Evolutionary conservation across 1,140 invertebrate genomes (phyloP), one percentile per base, ranked within the genome.

Genomic region (Drepana arcuata): DNA sequence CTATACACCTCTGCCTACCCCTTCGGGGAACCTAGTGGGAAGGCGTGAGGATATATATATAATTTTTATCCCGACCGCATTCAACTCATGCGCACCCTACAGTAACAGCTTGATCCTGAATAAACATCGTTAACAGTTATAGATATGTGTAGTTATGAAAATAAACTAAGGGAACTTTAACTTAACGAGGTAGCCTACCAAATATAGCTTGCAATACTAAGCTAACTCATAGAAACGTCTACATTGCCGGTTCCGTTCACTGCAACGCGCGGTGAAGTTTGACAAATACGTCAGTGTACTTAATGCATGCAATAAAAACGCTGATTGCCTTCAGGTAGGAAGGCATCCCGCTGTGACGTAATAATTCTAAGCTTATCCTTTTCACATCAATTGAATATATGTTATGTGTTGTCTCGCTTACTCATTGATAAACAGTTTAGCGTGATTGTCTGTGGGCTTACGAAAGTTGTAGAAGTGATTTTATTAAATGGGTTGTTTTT

Each of bases 81-180:
- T n/a, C n/a, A 42, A 41, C 15, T 2, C 16, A 46, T 75, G 62
- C 68, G 50, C 43, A 51, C 56, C 30, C 13, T 12, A 49, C 27
- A 42, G 38, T 52, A 71, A 62, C 61, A 58, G 73, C 67, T 81
- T 81, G n/a, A n/a, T n/a, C n/a, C n/a, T n/a, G 70, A 78, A 81
- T 81, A 81, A 81, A 81, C 75, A 77, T 80, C 71, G 77, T 81
- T 81, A 81, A 78, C 77, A 72, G 70, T 81, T 73, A 81, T 81
- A 78, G 75, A 81, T 81, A 73, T 57, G 65, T 59, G 67, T 80
- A 72, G 66, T 81, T 81, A 78, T 68, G 71, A 74, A 80, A 81
- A 81, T 78, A 78, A 78, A 81, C 65, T 56, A 78, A 78, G 65
- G 70, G 53, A 64, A 58, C 42, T 35, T 48, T 36, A 49, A 48